Conservation (phyloP, 2,113 vertebrate genomes). For the Nerophis lumbriciformis region DNA sequence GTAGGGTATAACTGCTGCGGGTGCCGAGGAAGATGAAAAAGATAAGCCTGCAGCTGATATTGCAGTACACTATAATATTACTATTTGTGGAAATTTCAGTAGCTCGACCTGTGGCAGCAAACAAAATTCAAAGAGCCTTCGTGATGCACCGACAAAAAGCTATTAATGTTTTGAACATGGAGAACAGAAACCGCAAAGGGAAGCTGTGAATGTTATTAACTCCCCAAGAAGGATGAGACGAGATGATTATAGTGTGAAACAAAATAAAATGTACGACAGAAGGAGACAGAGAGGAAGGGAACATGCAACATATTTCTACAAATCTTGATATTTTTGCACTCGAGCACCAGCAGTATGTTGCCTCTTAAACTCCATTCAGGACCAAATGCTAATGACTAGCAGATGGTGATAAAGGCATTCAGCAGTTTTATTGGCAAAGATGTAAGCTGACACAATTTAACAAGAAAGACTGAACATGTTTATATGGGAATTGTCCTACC, state of each 20-base stretch:
- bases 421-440: slow-evolving; percentile 23
- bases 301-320: slow-evolving; percentile 38
- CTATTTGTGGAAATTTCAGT: slow-evolving; percentile 44
- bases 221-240: slow-evolving; percentile 37
- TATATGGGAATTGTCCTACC: slow-evolving; percentile 14
- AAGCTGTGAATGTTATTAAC: slow-evolving; percentile 44
- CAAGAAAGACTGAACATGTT: slow-evolving; percentile 3
- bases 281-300: slow-evolving; percentile 7
- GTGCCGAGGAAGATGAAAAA: slow-evolving; percentile 17
- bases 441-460: slow-evolving; percentile 25
- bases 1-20: slow-evolving; percentile 6
- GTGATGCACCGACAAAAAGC: slow-evolving; percentile 35
- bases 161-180: slow-evolving; percentile 42
- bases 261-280: slow-evolving; percentile 23
- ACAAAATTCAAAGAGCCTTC: slow-evolving; percentile 37
- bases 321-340: slow-evolving; percentile 31
- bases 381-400: slow-evolving; percentile 4
- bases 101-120: slow-evolving; percentile 39
- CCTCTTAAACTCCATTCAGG: slow-evolving; percentile 25
- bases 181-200: slow-evolving; percentile 28
- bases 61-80: slow-evolving; percentile 25
- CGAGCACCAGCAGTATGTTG: slow-evolving; percentile 20
- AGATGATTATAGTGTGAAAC: slow-evolving; percentile 47
- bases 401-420: slow-evolving; percentile 21
- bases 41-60: slow-evolving; percentile 46